A percentile compares a stretch with the other conserved stretches of the same genome.
These are phyloP conservation scores for Oligia strigilis DNA, from an alignment of 2,888 invertebrate species.

Conservation along the genomic window DNA sequence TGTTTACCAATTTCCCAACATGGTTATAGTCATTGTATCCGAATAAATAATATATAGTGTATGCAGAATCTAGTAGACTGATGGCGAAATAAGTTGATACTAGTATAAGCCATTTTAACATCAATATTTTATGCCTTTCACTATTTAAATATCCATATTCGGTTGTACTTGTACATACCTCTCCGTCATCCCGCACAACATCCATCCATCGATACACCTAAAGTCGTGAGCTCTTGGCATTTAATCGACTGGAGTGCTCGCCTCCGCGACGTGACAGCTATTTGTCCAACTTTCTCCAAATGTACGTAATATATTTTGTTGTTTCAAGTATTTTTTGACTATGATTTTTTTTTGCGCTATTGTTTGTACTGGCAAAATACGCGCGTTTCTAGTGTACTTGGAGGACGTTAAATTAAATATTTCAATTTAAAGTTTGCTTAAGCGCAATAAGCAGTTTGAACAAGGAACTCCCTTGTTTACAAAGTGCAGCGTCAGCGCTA, in stretches of 20 bases:
- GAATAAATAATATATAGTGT: background rate
- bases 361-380: background rate
- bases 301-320: conserved; percentile 29
- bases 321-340: conserved; percentile 9
- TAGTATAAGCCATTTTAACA: background rate
- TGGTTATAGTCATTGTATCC: background rate
- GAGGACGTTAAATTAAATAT: conserved; percentile 31
- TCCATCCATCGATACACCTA: conserved; percentile 42
- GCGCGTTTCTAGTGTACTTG: background rate
- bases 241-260: conserved; percentile 54
- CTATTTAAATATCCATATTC: conserved; percentile 36
- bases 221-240: conserved; percentile 39
- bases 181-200: conserved; percentile 28
- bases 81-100: background rate
- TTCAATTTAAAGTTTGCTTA: conserved; percentile 42
- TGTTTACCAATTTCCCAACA: background rate
- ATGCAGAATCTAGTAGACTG: background rate
- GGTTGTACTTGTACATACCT: background rate
- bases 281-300: conserved; percentile 38
- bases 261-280: conserved; percentile 40
- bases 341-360: background rate
- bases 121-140: conserved; percentile 12
- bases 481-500: conserved; percentile 57
- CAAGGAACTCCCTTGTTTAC: conserved; percentile 44
- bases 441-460: conserved; percentile 41